A percentile compares a stretch with the other conserved stretches of the same genome.
Evolutionary conservation across 2,888 invertebrate species (phyloP).

Genomic region (Hipparchia sbordonii): DNA sequence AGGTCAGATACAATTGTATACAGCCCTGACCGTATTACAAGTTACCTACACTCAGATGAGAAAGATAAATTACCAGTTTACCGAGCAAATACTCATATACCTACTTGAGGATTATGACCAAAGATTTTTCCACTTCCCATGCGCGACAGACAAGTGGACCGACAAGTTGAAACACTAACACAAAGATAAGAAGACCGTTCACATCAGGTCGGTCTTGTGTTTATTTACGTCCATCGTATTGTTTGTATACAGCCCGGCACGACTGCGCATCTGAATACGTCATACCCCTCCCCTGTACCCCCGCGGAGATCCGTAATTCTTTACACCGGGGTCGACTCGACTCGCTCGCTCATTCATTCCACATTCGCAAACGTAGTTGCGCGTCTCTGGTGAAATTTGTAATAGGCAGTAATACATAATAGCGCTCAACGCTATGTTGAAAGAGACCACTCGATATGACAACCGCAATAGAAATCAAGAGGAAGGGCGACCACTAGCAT

Average conservation of each 20-base stretch:
- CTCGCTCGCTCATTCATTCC: conserved; percentile 80
- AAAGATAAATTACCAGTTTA: conserved; percentile 32
- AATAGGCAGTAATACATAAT: conserved; percentile 56
- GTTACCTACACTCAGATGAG: conserved; percentile 25
- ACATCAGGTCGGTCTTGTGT: conserved; percentile 71
- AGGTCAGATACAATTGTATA: conserved; percentile 36
- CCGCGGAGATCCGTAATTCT: conserved; percentile 71
- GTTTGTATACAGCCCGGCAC: conserved; percentile 83
- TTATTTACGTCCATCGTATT: conserved; percentile 83
- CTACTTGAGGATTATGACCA: conserved; percentile 40
- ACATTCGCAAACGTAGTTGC: conserved; percentile 76
- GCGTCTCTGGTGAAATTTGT: conserved; percentile 59
- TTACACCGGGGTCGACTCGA: conserved; percentile 70
- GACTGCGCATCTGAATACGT: conserved; percentile 80
- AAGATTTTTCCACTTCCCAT: conserved; percentile 42
- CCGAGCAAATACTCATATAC: conserved; percentile 26
- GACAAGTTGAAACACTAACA: conserved; percentile 62
- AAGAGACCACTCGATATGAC: conserved; percentile 73
- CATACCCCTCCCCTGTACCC: conserved; percentile 63
- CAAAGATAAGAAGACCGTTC: conserved; percentile 74
- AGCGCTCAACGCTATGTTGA: conserved; percentile 65
- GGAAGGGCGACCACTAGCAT: conserved; percentile 63
- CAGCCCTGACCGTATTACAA: conserved; percentile 38
- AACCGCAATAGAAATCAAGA: conserved; percentile 56
- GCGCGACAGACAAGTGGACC: conserved; percentile 49